Conservation (phyloP, 2,113 vertebrate genomes). For the Loxodonta africana region DNA sequence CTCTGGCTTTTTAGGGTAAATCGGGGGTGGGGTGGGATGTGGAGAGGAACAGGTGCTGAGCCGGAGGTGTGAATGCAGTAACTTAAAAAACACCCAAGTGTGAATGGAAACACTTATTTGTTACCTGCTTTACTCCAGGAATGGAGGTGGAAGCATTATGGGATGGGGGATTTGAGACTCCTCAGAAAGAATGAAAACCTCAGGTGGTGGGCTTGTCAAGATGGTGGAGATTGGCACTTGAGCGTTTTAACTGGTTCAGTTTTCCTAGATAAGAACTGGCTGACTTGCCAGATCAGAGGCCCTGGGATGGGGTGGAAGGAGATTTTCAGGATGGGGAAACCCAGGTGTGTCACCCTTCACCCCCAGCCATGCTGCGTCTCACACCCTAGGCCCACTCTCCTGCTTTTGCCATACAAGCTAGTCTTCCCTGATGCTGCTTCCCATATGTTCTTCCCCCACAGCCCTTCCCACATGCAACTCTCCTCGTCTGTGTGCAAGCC, state of each 20-base stretch:
- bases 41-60: conserved; percentile 50
- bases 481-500: background rate
- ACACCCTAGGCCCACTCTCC: background rate
- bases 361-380: background rate
- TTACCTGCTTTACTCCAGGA: conserved; percentile 54
- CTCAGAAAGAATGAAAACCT: background rate
- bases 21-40: background rate
- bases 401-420: background rate
- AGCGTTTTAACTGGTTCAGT: background rate
- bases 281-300: background rate
- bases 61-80: conserved; percentile 23
- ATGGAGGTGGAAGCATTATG: background rate
- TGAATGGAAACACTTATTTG: conserved; percentile 62
- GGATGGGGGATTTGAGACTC: background rate
- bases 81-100: conserved; percentile 44
- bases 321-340: background rate
- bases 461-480: background rate
- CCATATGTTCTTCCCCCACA: conserved; percentile 37
- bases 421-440: background rate
- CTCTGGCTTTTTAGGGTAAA: conserved; percentile 7
- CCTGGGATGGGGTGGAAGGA: background rate
- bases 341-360: background rate
- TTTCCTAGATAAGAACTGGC: background rate
- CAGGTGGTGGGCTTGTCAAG: background rate
- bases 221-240: background rate